phyloP scores from a whole-genome alignment of 2,797 vertebrate species.

The Centropyge bicolor region DNA sequence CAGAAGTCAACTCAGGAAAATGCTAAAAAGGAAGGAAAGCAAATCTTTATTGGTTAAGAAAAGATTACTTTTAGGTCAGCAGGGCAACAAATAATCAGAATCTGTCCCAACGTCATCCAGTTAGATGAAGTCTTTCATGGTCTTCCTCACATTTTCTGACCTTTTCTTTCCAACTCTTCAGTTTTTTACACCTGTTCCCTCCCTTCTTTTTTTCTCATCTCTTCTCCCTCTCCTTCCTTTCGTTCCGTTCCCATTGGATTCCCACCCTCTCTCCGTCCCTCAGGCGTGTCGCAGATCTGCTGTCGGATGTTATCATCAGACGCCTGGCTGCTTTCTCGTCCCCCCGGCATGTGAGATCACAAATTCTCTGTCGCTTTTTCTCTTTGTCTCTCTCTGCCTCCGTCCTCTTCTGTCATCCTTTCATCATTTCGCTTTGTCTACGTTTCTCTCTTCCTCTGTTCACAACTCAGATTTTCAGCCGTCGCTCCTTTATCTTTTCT shows the following conservation, averaged over 20 bases:
- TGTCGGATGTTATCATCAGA: conserved; percentile 52
- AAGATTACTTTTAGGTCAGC: background rate
- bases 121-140: background rate
- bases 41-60: background rate
- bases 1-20: background rate
- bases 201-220: background rate
- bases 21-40: too few relatives aligned
- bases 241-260: background rate
- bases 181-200: background rate
- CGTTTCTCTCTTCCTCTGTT: background rate
- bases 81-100: background rate
- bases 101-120: background rate
- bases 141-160: background rate
- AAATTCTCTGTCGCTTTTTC: background rate
- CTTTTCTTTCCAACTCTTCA: background rate
- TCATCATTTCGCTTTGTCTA: background rate
- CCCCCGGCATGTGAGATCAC: conserved; percentile 3
- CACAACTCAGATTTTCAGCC: background rate
- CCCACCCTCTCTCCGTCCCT: conserved; percentile 13
- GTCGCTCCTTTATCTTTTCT: background rate
- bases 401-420: background rate
- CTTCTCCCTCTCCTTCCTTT: conserved; percentile 1
- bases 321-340: conserved; percentile 26
- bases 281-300: conserved; percentile 24
- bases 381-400: background rate